These are phyloP conservation scores for Deilephila porcellus DNA, from an alignment of 2,888 invertebrate species.

Conservation along the genomic window DNA sequence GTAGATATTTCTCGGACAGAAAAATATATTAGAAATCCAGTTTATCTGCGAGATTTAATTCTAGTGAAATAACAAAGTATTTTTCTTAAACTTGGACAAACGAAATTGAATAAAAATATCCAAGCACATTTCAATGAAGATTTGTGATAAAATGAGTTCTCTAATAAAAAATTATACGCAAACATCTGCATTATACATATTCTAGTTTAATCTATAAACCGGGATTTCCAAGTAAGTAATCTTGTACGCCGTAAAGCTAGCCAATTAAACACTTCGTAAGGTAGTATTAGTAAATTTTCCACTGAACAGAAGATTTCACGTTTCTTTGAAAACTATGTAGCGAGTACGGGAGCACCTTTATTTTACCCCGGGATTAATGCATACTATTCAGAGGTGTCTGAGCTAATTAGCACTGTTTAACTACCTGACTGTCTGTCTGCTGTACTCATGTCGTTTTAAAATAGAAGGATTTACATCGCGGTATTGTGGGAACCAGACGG, in stretches of 20 bases:
- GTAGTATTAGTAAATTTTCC: not conserved
- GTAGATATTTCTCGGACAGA: slow-evolving; percentile 3
- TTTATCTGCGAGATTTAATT: not conserved
- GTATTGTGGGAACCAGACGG: not conserved
- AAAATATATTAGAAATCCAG: slow-evolving; percentile 1
- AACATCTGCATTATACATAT: not conserved
- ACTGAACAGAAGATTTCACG: not conserved
- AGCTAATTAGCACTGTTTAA: not conserved
- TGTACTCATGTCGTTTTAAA: not conserved
- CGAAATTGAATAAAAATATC: not conserved
- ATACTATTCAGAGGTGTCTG: not conserved
- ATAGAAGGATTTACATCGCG: not conserved
- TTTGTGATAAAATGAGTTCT: not conserved
- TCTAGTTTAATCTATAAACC: not conserved
- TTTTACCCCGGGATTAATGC: not conserved
- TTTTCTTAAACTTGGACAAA: slow-evolving; percentile 1
- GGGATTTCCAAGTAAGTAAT: not conserved
- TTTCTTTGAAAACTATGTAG: not conserved
- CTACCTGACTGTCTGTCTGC: not conserved
- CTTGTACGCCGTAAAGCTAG: not conserved
- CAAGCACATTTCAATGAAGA: not conserved
- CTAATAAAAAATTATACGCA: not conserved
- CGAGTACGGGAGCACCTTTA: not conserved
- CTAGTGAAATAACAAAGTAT: not conserved
- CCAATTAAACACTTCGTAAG: not conserved